Base-by-base conservation (phyloP, 2,113 vertebrate species). In the Thomomys bottae region DNA sequence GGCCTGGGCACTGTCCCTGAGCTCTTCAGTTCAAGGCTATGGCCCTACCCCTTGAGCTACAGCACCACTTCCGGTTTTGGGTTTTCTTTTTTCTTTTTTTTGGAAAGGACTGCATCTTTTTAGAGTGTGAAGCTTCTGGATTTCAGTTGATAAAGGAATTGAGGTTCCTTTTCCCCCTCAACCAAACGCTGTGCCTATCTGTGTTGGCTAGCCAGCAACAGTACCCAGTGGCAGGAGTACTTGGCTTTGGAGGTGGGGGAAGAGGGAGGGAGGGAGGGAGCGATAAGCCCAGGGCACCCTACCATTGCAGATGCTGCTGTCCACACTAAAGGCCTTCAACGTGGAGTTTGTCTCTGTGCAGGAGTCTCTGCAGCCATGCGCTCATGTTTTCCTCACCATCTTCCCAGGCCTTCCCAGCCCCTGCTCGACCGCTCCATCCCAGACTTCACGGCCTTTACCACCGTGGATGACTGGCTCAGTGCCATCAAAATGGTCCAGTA, bases 401-500 rank as follows among this genome's bases (percentile, higher is more conserved):
- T 66, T 71, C 38, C 15, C 98, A 99, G 99, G 98, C 99, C 99
- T 98, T 99, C 99, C 96, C 99, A 99, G 98, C 99, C 99, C 95
- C 98, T 99, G 96, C 98, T 99, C 76, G 99, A 99, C 96, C 98
- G 99, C 97, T 99, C 99, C 96, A 98, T 99, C 97, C 99, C 99
- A 42, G 99, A 99, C 97, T 99, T 99, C 98, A 99, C 98, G 97
- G 99, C 99, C 96, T 99, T 99, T 97, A 99, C 99, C 98, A 99
- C 99, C 92, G 99, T 99, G 90, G 99, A 99, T 11, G 99, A 99
- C 97, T 99, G 99, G 99, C 98, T 99, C 95, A 98, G 97, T 6
- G 99, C 99, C 94, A 99, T 99, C 96, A 99, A 99, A 98, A 99
- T 99, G 99, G 99, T 98, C 97, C 99, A 99, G 96, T 99, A 99